Evolutionary conservation across 2,797 vertebrate genomes (phyloP).

Genomic region (Leucoraja ocellata): DNA sequence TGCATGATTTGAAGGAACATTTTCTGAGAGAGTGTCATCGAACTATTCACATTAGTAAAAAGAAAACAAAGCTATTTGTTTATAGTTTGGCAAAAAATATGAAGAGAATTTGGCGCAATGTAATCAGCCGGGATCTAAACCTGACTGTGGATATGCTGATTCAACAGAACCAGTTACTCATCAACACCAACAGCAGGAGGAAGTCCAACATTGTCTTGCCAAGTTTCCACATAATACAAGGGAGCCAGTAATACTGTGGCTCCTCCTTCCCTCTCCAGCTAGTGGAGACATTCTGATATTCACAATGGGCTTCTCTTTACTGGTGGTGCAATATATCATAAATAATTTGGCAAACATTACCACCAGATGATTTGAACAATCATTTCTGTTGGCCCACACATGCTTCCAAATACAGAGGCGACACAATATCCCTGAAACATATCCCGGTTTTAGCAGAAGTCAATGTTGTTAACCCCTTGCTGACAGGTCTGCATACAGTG

Average conservation of each 20-base stretch:
- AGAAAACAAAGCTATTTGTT: slow-evolving; percentile 52
- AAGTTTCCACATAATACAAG: slow-evolving; percentile 55
- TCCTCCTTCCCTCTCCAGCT: slow-evolving; percentile 56
- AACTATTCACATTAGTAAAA: not conserved
- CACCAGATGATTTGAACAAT: slow-evolving; percentile 33
- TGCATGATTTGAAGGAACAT: not conserved
- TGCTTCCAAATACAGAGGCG: not conserved
- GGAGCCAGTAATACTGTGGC: slow-evolving; percentile 55
- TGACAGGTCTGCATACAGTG: not conserved
- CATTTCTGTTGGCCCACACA: slow-evolving; percentile 26
- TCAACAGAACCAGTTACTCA: slow-evolving; percentile 76
- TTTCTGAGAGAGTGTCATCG: not conserved
- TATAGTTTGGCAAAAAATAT: slow-evolving; percentile 68
- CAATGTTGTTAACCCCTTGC: slow-evolving; percentile 15
- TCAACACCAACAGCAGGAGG: slow-evolving; percentile 57
- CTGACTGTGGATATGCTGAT: slow-evolving; percentile 79
- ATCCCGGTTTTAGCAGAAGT: not conserved
- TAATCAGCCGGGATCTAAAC: slow-evolving; percentile 68
- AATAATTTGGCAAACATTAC: slow-evolving; percentile 24
- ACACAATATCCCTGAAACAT: not conserved
- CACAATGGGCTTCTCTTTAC: slow-evolving; percentile 26
- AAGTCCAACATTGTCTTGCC: slow-evolving; percentile 56
- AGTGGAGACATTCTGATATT: slow-evolving; percentile 29
- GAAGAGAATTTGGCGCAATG: slow-evolving; percentile 71
- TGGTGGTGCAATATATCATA: slow-evolving; percentile 6